Evolutionary conservation across 2,797 vertebrate species (phyloP).

Genomic region (Coluber constrictor): DNA sequence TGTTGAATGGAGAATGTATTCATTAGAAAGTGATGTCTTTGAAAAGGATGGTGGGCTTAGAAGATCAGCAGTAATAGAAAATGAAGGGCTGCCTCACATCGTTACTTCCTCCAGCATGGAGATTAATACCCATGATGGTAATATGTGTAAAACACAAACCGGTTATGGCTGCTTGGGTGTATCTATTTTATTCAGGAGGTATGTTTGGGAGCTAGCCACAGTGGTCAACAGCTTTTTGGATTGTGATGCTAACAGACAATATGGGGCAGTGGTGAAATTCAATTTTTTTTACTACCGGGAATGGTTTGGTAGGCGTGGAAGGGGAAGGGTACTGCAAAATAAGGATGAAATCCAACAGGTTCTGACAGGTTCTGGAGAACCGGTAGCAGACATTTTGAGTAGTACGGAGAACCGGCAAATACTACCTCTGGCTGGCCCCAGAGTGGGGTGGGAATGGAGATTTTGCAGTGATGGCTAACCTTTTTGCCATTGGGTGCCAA

Average conservation of each 20-base stretch:
- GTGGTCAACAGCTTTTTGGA: neutral
- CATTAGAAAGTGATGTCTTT: slow-evolving; percentile 50
- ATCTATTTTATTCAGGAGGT: slow-evolving; percentile 2
- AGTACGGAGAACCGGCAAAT: too few species aligned
- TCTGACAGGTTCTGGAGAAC: too few species aligned
- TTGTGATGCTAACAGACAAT: neutral
- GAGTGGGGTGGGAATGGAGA: too few species aligned
- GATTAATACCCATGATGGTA: slow-evolving; percentile 25
- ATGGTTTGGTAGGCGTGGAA: too few species aligned
- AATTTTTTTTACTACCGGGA: too few species aligned
- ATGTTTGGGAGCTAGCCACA: neutral
- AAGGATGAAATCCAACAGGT: too few species aligned
- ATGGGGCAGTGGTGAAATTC: too few species aligned
- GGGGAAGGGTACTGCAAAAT: too few species aligned
- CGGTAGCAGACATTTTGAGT: too few species aligned
- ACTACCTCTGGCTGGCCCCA: too few species aligned
- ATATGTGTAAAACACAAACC: neutral
- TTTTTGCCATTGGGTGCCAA: too few species aligned
- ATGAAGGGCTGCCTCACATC: slow-evolving; percentile 26
- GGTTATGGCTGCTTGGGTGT: neutral
- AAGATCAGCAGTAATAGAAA: slow-evolving; percentile 47
- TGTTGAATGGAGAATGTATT: slow-evolving; percentile 55
- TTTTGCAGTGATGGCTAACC: too few species aligned
- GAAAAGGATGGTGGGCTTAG: slow-evolving; percentile 39
- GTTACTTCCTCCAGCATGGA: slow-evolving; percentile 38